Conservation (phyloP, 2,797 vertebrate species). For the Manis javanica region DNA sequence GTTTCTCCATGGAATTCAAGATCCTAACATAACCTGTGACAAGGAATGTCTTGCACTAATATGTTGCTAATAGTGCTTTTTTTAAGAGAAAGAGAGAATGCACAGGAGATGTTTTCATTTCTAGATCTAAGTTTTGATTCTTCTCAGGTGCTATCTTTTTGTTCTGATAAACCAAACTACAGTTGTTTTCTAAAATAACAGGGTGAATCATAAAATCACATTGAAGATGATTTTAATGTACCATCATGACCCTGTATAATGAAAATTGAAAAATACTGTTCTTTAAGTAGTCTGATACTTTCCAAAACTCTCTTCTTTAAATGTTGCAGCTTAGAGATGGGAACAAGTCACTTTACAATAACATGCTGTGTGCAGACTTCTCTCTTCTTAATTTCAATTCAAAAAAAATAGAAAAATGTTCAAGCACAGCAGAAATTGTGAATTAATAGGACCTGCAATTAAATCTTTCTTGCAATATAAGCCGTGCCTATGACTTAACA, state of each 20-base stretch:
- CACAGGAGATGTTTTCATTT: not conserved
- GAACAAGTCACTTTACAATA: constrained; percentile 19
- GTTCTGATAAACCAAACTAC: constrained; percentile 20
- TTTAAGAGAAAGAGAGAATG: not conserved
- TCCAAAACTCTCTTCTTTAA: constrained; percentile 71
- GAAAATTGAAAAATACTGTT: constrained; percentile 69
- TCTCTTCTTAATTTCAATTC: constrained; percentile 56
- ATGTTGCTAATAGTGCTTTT: not conserved
- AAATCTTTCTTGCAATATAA: constrained; percentile 10
- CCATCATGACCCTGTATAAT: constrained; percentile 66
- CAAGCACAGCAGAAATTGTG: constrained; percentile 75
- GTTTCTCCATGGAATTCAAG: not conserved
- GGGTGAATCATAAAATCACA: constrained; percentile 68
- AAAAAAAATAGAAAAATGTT: constrained; percentile 63
- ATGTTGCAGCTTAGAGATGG: constrained; percentile 64
- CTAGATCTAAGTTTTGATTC: not conserved
- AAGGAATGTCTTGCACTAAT: not conserved
- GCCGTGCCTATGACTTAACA: constrained; percentile 52
- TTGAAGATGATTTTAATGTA: constrained; percentile 74
- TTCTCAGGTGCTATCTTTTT: constrained; percentile 22
- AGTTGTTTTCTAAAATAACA: not conserved
- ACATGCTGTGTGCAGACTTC: not conserved
- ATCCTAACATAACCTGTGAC: not conserved
- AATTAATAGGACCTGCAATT: constrained; percentile 66
- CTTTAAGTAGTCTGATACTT: constrained; percentile 8